Base-by-base conservation (phyloP, 2,888 invertebrate genomes). In the Rutpela maculata region DNA sequence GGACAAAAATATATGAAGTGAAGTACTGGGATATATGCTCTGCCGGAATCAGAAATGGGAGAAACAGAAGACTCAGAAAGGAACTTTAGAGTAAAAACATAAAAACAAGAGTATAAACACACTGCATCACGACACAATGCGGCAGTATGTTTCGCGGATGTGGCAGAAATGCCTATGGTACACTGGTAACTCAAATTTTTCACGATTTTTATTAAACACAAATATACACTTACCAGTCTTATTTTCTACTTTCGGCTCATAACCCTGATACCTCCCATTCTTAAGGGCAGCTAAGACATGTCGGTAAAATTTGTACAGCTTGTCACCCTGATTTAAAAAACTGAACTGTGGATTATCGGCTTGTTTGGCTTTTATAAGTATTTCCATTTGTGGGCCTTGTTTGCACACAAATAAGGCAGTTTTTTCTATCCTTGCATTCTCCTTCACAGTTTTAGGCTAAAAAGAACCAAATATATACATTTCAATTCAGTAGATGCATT, bases 371-470 rank as follows among this genome's bases (percentile, higher is more conserved):
- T 99, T 99, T 83, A 99, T 95, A 12, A 99, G 92, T 83, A 99
- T 98, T 91, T 99, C 99, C 99, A 99, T 99, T 91, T 99, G 99
- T 9, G 95, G 93, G 0, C 99, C 99, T 88, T 99, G 98, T 67
- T 93, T 92, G 83, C 95, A 94, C 84, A 97, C 96, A 90, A 97
- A 97, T 83, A 94, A 91, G 0, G 97, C 96, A 0, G 97, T 99
- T 90, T 98, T 98, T 87, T 98, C 98, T 85, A 99, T 98, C 79
- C 99, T 96, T 15, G 96, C 95, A 89, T 98, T 96, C 85, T 95
- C 93, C 89, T 98, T 98, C 86, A 95, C 92, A 5, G 95, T 95
- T 81, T 94, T 94, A 0, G 98, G 98, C 97, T 98, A 90, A 73
- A 81, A 76, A 62, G n/a, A 12, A 57, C 4, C 15, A 15, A 57